Evolutionary conservation across 2,113 vertebrate species (phyloP).

Genomic region (Stomatorhinus ivindoensis): DNA sequence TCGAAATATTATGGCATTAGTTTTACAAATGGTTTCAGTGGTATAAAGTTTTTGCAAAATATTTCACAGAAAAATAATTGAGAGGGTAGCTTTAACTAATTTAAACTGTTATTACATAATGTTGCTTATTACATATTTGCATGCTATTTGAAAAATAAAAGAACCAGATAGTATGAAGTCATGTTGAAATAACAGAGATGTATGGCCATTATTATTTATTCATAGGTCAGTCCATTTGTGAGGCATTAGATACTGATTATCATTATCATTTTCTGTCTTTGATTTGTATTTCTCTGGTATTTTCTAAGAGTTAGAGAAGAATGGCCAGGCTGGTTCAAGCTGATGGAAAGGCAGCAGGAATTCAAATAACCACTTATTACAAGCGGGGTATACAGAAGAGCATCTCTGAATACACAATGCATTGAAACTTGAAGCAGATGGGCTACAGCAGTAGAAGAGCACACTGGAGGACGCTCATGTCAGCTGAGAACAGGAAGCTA

Average conservation of each 20-base stretch:
- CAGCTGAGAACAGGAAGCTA: too few species aligned
- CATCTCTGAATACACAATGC: too few species aligned
- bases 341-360: too few species aligned
- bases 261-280: neutral
- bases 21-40: neutral
- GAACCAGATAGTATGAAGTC: neutral
- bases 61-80: neutral
- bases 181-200: neutral
- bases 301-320: neutral
- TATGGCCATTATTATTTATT: neutral
- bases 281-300: neutral
- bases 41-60: neutral
- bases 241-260: neutral
- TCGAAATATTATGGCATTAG: neutral
- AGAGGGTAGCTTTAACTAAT: neutral
- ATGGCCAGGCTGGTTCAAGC: too few species aligned
- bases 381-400: too few species aligned
- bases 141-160: neutral
- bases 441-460: too few species aligned
- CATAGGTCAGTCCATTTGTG: neutral
- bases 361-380: too few species aligned
- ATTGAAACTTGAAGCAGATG: too few species aligned
- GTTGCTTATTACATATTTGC: neutral
- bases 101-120: neutral
- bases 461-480: too few species aligned